Evolutionary conservation across 2,113 vertebrate genomes (phyloP), one percentile per base, ranked within the genome.

Genomic region (Mastomys coucha): DNA sequence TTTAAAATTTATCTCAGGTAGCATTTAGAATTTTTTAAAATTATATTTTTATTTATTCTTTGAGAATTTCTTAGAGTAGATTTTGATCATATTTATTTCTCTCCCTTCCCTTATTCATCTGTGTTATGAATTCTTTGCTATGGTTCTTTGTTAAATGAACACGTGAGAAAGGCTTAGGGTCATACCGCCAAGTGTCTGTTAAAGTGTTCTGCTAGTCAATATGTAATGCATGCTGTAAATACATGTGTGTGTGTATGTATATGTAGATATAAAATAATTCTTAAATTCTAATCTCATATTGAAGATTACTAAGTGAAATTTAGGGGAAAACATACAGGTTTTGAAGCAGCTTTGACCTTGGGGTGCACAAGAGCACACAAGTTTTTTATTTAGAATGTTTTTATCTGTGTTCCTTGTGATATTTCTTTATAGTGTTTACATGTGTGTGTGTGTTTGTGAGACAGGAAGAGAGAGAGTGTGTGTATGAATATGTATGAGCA

Each of bases 341-440:
- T 19, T 28, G 2, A n/a, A 85, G 53, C 13, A 70, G 89, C 85
- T 72, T n/a, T 75, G 78, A 97, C 17, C 11, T 20, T n/a, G 3
- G 56, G 76, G 31, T 26, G 17, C 81, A 33, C 0, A 20, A 16
- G 36, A 56, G 2, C 51, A 53, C 33, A 19, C n/a, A 42, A 6
- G 5, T 75, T 5, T 39, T 73, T 42, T 28, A 26, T 20, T 73
- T 70, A 31, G 70, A 89, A 89, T 11, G 6, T 36, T 51, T 86
- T 86, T 10, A 86, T 31, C 8, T 45, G 24, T 65, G n/a, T 45
- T 45, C 39, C 31, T 67, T 86, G 4, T 67, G 60, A 45, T 49
- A 33, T 7, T 67, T 28, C 26, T 45, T 45, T 67, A 42, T 8
- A 0, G 36, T 39, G 51, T 39, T 7, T 78, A 31, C 36, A 3